A percentile compares a stretch with the other conserved stretches of the same genome.
Evolutionary conservation across 2,888 invertebrate genomes (phyloP).

Genomic region (Drosophila paranaensis): DNA sequence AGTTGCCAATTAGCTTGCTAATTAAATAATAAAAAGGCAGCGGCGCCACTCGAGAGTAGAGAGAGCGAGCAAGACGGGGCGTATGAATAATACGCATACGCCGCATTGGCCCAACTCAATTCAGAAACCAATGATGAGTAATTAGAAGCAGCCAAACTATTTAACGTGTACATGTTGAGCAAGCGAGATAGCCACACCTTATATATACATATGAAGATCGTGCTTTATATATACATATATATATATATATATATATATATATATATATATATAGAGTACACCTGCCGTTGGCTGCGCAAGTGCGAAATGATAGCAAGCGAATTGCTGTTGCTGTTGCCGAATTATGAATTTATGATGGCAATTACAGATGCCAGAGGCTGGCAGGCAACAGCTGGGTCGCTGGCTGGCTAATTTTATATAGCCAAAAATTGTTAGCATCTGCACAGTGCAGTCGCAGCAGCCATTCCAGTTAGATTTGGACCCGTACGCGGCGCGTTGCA

Average conservation of each 20-base stretch:
- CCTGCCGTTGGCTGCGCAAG: constrained; percentile 74
- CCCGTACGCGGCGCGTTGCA: constrained; percentile 80
- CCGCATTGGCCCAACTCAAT: constrained; percentile 55
- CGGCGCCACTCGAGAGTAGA: constrained; percentile 42
- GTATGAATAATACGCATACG: constrained; percentile 68
- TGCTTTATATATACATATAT: not conserved
- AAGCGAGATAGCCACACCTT: constrained; percentile 33
- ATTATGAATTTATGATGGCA: constrained; percentile 62
- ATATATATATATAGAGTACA: constrained; percentile 56
- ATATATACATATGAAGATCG: not conserved
- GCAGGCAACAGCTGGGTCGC: constrained; percentile 47
- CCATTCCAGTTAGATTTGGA: constrained; percentile 84
- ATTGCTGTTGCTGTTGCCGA: constrained; percentile 57
- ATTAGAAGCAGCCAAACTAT: constrained; percentile 51
- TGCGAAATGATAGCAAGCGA: constrained; percentile 68
- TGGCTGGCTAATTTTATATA: constrained; percentile 73
- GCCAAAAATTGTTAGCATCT: constrained; percentile 55
- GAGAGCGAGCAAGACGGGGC: constrained; percentile 26
- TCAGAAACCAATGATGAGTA: constrained; percentile 68
- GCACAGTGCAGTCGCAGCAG: constrained; percentile 77
- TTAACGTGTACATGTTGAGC: constrained; percentile 17
- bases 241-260: constrained; percentile 11
- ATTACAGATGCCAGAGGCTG: constrained; percentile 56
- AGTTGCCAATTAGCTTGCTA: constrained; percentile 79
- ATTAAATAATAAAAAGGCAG: constrained; percentile 77